Base-by-base conservation (phyloP, 1,140 invertebrate genomes). In the Daktulosphaira vitifoliae region DNA sequence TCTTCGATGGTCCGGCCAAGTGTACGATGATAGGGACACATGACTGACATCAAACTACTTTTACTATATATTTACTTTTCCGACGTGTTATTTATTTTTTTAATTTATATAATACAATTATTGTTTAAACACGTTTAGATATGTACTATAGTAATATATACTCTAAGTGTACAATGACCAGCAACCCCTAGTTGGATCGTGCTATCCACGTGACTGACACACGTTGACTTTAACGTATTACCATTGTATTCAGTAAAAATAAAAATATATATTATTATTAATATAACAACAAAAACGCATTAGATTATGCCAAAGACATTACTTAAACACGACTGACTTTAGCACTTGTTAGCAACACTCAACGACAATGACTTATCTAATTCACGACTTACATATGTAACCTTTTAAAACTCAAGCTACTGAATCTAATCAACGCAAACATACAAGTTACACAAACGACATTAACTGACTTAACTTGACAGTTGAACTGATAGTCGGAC, bases 301-400 rank as follows among this genome's bases (percentile, higher is more conserved):
- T 33, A n/a, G 15, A 59, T 44, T 59, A 22, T 59, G 54, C 54
- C 54, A 59, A 59, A 59, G 54, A 59, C 39, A 25, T n/a, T 29
- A 53, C 20, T 59, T 42, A 22, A 22, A 59, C 38, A 25, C 15
- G 54, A 59, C 54, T 59, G 52, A 54, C 52, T 52, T 29, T 52
- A 52, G 13, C 50, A 18, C 23, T 22, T 4, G 33, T 53, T 53
- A 33, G 37, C 52, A 22, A 38, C 20, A 54, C 18, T 33, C 29
- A 33, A n/a, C 20, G 51, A 53, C 51, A 20, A 23, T 39, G 26
- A 52, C 50, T 5, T 4, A 11, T 20, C n/a, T 13, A 22, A 23
- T 13, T 13, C 7, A 51, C 15, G 23, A 1, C 11, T 5, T 26
- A 16, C 38, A n/a, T 46, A 2, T 16, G n/a, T 2, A 11, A 18